Base-by-base conservation (phyloP, 1,140 invertebrate genomes). In the Eulimnadia texana region DNA sequence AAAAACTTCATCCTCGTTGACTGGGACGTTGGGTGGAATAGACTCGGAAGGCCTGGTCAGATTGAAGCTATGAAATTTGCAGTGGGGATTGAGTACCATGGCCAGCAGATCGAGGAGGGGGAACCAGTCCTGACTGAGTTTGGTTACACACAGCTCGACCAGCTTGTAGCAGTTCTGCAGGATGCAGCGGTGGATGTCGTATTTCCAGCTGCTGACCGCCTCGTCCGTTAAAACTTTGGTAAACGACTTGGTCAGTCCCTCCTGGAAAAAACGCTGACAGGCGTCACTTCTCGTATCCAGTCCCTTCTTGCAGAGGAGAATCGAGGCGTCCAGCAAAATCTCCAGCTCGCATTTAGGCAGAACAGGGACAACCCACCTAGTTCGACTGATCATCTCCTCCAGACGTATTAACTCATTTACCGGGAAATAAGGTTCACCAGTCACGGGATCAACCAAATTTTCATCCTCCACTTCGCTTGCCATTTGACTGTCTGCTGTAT, bases 161-260 rank as follows among this genome's bases (percentile, higher is more conserved):
- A 97, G 78, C 71, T 88, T 85, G 71, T 91, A 84, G 72, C 91
- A 95, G 70, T 96, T 96, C 66, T 88, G 84, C 69, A 92, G 82
- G 67, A 98, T 96, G 76, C 89, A 95, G 73, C 86, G 86, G 74
- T 97, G 93, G 69, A 97, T 97, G 73, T 96, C 95, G 70, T 84
- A 82, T 75, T 96, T 97, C 94, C 94, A 98, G 69, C 90, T 93
- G 69, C 87, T 92, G 33, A 98, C 93, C 53, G 93, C 93, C 72
- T 98, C 93, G 76, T 98, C 93, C n/a, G 93, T 96, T 67, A 97
- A 79, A 71, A 98, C 94, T 77, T 97, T 96, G 19, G 89, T 93
- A 75, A 98, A 98, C 52, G 93, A 96, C 65, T 93, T 85, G 64
- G 90, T 93, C 52, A 98, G 77, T 20, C 91, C 92, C 73, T 97